These are phyloP conservation scores for Caradrina clavipalpis DNA, from an alignment of 2,888 invertebrate species.

Conservation along the genomic window DNA sequence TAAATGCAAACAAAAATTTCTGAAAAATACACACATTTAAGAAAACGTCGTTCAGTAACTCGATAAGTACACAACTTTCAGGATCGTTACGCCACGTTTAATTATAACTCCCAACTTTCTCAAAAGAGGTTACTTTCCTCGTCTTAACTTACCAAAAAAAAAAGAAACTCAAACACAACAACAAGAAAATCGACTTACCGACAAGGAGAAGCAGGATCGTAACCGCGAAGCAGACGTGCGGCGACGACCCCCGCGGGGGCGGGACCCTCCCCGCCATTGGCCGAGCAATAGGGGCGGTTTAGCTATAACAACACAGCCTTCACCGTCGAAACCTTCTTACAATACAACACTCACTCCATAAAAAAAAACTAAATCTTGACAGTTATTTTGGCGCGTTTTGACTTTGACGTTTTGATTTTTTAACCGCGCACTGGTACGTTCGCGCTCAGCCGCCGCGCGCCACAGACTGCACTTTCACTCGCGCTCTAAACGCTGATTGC, in stretches of 20 bases:
- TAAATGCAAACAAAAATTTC: neutral
- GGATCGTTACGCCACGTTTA: slow-evolving; percentile 19
- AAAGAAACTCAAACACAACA: slow-evolving; percentile 43
- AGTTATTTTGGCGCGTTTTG: slow-evolving; percentile 55
- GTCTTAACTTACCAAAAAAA: slow-evolving; percentile 44
- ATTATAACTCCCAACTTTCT: slow-evolving; percentile 41
- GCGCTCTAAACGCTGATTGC: slow-evolving; percentile 67
- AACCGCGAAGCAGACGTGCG: slow-evolving; percentile 73
- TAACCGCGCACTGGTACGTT: slow-evolving; percentile 60
- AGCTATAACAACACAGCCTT: slow-evolving; percentile 78
- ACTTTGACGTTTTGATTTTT: slow-evolving; percentile 64
- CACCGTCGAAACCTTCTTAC: slow-evolving; percentile 72
- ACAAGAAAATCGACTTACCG: slow-evolving; percentile 81
- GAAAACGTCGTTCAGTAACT: slow-evolving; percentile 20
- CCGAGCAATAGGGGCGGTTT: slow-evolving; percentile 83
- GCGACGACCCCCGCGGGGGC: slow-evolving; percentile 83
- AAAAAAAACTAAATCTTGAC: slow-evolving; percentile 44
- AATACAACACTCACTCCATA: slow-evolving; percentile 57
- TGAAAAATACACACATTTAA: neutral
- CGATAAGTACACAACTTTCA: slow-evolving; percentile 21
- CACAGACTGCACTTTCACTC: slow-evolving; percentile 82
- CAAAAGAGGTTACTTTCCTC: slow-evolving; percentile 23
- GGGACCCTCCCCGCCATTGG: slow-evolving; percentile 86
- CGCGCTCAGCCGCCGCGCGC: slow-evolving; percentile 69
- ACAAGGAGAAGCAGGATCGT: slow-evolving; percentile 76